A percentile compares a stretch with the other conserved stretches of the same genome.
phyloP scores from a whole-genome alignment of 1,140 invertebrate genomes.

The Saxidomus purpurata region DNA sequence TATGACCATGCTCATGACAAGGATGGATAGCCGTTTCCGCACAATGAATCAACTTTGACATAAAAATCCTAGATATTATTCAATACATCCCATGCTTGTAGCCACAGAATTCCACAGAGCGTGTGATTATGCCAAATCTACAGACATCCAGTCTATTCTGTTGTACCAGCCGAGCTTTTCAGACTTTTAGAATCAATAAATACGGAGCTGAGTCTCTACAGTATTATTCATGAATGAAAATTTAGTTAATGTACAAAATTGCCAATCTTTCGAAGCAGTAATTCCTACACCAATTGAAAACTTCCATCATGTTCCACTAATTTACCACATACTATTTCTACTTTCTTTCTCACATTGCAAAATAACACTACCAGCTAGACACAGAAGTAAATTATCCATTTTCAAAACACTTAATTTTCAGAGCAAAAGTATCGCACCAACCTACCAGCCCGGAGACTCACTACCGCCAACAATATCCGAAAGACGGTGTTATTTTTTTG shows the following conservation, averaged over 20 bases:
- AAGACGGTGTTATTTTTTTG: not conserved
- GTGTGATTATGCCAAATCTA: conserved; percentile 29
- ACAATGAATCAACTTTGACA: conserved; percentile 50
- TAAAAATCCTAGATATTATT: conserved; percentile 52
- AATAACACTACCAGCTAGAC: not conserved
- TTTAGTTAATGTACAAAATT: not conserved
- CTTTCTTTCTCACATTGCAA: not conserved
- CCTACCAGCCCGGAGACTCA: not conserved
- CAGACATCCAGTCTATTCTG: conserved; percentile 36
- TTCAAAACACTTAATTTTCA: not conserved
- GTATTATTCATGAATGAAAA: conserved; percentile 37
- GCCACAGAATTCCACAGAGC: conserved; percentile 16
- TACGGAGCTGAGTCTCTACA: not conserved
- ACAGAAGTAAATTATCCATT: not conserved
- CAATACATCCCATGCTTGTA: conserved; percentile 18
- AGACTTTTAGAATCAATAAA: conserved; percentile 49
- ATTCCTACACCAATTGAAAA: not conserved
- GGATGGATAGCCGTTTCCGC: conserved; percentile 26
- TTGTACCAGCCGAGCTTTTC: conserved; percentile 20
- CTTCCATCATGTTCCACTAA: not conserved
- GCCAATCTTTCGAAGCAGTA: not conserved
- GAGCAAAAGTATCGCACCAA: not conserved
- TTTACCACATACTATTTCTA: not conserved
- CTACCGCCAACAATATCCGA: not conserved
- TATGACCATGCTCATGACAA: not conserved